Evolutionary conservation across 1,140 invertebrate species (phyloP).

Genomic region (Atta cephalotes): DNA sequence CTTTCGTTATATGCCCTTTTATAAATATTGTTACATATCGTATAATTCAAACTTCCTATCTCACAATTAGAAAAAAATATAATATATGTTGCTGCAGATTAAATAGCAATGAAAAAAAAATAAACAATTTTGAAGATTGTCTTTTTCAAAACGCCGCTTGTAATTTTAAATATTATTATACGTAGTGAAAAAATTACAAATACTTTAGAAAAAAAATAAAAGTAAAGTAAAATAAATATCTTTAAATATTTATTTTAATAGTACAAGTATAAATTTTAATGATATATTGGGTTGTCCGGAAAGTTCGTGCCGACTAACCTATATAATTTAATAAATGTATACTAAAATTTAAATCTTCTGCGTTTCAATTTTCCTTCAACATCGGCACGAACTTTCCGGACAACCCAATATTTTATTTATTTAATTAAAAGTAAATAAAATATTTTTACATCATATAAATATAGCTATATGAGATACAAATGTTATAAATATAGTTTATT

Average conservation of each 20-base stretch:
- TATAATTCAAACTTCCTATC: constrained; percentile 14
- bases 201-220: too few relatives aligned
- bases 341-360: too few relatives aligned
- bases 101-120: constrained; percentile 21
- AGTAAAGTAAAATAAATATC: too few relatives aligned
- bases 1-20: neutral
- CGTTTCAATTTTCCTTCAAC: too few relatives aligned
- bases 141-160: neutral
- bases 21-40: neutral
- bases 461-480: too few relatives aligned
- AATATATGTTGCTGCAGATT: neutral
- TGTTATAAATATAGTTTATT: too few relatives aligned
- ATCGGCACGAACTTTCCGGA: too few relatives aligned
- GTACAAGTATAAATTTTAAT: neutral
- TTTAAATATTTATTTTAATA: neutral
- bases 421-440: constrained; percentile 2
- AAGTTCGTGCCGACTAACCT: too few relatives aligned
- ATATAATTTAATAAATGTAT: too few relatives aligned
- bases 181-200: too few relatives aligned
- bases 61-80: neutral
- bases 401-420: too few relatives aligned
- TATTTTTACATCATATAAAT: neutral
- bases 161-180: constrained; percentile 2
- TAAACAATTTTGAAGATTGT: constrained; percentile 17
- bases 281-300: neutral